A percentile compares a stretch with the other conserved stretches of the same genome.
These are phyloP conservation scores for Distichodus sexfasciatus DNA, from an alignment of 2,797 vertebrate genomes.

Conservation along the genomic window DNA sequence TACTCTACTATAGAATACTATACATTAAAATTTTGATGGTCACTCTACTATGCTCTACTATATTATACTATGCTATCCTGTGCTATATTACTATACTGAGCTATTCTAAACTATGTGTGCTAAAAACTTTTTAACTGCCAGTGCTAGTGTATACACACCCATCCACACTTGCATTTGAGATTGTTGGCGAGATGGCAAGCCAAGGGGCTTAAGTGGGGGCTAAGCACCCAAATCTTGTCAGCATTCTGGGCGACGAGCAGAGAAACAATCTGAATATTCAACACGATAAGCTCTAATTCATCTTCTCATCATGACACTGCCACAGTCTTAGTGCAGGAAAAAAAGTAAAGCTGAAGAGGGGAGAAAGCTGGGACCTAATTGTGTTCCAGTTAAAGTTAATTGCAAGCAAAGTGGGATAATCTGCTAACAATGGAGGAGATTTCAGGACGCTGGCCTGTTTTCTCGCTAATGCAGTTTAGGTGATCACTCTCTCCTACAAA, in stretches of 20 bases:
- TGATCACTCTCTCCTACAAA: constrained; percentile 7
- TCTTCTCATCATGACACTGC: neutral
- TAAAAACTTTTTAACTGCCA: too few species aligned
- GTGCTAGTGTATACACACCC: neutral
- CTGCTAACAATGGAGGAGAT: constrained; percentile 30
- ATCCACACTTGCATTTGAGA: neutral
- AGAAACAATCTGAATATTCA: neutral
- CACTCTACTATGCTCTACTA: too few species aligned
- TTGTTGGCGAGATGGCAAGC: constrained; percentile 53
- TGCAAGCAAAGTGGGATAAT: constrained; percentile 49
- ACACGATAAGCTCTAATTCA: neutral
- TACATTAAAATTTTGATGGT: too few species aligned
- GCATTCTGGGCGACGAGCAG: constrained; percentile 40
- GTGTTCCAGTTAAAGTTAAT: constrained; percentile 51
- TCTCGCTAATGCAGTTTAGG: constrained; percentile 21
- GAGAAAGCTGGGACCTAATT: constrained; percentile 16
- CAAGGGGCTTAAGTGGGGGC: constrained; percentile 45
- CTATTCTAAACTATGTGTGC: too few species aligned
- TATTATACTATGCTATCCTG: too few species aligned
- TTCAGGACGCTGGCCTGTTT: constrained; percentile 10
- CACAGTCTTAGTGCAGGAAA: neutral
- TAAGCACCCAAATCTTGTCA: constrained; percentile 35
- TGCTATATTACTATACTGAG: too few species aligned
- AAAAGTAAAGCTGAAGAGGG: neutral
- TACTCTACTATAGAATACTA: too few species aligned